Conservation (phyloP, 2,888 invertebrate species). For the Agriotes lineatus region DNA sequence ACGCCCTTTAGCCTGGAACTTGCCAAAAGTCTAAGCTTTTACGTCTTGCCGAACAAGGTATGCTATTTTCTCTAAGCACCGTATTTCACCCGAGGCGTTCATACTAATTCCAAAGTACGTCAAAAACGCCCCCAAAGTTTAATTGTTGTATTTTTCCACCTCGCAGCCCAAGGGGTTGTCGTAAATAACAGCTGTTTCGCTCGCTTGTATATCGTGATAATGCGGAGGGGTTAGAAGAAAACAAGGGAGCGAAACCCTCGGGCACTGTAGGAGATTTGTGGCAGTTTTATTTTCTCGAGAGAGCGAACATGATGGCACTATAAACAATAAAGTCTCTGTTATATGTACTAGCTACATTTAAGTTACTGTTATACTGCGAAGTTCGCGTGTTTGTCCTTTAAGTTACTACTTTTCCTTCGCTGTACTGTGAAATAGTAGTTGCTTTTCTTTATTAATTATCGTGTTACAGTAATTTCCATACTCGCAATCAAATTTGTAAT, state of each 20-base stretch:
- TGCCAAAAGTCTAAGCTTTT: no score
- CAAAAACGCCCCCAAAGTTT: conserved; percentile 13
- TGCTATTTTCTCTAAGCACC: no score
- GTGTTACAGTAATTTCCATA: no score
- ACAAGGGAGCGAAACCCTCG: conserved; percentile 43
- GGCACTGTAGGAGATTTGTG: conserved; percentile 56
- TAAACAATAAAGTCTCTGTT: conserved; percentile 55
- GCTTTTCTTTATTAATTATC: no score
- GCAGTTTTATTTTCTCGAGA: conserved; percentile 59
- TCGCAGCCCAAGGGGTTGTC: conserved; percentile 29
- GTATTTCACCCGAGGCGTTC: not conserved
- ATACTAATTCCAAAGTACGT: not conserved
- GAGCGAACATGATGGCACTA: conserved; percentile 56
- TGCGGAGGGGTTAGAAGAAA: conserved; percentile 50
- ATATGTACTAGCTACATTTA: conserved; percentile 53
- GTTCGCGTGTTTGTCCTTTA: conserved; percentile 23
- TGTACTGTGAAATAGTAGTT: conserved; percentile 6
- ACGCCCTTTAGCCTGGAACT: no score
- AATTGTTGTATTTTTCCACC: conserved; percentile 33
- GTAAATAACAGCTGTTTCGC: conserved; percentile 44
- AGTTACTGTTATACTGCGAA: conserved; percentile 48
- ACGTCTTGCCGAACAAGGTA: no score
- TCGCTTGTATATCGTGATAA: conserved; percentile 54
- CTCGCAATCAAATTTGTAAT: no score
- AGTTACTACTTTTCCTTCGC: conserved; percentile 11